These are phyloP conservation scores for Lindbergichthys nudifrons DNA, from an alignment of 2,797 vertebrate genomes.

Conservation along the genomic window DNA sequence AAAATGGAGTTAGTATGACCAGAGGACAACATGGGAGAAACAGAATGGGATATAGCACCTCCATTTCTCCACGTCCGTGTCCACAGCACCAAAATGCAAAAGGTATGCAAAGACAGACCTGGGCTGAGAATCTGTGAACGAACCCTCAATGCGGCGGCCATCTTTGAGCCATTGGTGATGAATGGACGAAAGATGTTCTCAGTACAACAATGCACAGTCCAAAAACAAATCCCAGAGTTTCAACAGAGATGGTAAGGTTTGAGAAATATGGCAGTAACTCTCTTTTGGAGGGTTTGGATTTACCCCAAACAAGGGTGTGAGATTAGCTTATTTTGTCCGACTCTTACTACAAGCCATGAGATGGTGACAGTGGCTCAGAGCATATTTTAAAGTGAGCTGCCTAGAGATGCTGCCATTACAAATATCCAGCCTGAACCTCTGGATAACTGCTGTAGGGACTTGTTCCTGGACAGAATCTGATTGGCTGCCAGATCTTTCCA, in stretches of 20 bases:
- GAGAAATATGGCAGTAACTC: conserved; percentile 37
- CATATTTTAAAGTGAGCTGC: conserved; percentile 55
- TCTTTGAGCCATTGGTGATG: conserved; percentile 40
- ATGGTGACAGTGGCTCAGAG: background rate
- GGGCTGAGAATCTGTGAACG: conserved; percentile 50
- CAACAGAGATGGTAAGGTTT: background rate
- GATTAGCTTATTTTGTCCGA: conserved; percentile 38
- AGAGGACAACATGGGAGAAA: conserved; percentile 60
- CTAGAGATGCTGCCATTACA: conserved; percentile 50
- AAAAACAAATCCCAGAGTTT: conserved; percentile 57
- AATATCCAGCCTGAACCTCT: conserved; percentile 25
- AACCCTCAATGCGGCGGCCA: conserved; percentile 38
- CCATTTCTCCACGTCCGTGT: conserved; percentile 41
- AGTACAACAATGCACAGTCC: conserved; percentile 30
- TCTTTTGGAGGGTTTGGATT: conserved; percentile 27
- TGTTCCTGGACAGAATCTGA: conserved; percentile 61
- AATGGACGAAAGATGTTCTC: conserved; percentile 38
- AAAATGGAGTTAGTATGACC: conserved; percentile 57
- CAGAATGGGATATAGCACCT: conserved; percentile 65
- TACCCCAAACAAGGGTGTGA: background rate
- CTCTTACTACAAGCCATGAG: conserved; percentile 22
- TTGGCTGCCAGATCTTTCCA: conserved; percentile 37
- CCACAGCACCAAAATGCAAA: conserved; percentile 53
- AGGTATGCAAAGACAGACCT: conserved; percentile 24
- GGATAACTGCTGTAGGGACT: conserved; percentile 33